Base-by-base conservation (phyloP, 1,140 invertebrate genomes). In the Rhagoletis pomonella region DNA sequence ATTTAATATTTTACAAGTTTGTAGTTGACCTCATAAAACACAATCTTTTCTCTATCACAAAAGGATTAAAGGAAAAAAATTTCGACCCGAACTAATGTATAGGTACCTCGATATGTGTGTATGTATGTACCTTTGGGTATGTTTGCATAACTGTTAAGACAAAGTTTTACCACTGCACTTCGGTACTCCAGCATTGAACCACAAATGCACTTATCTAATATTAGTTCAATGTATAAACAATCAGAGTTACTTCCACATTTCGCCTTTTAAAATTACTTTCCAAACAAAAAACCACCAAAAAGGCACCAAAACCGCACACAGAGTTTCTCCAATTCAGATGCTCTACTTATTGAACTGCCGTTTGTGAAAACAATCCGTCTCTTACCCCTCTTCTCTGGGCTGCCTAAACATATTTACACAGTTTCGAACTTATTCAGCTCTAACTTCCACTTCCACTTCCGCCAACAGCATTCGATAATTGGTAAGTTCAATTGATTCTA, bases 401-500 rank as follows among this genome's bases (percentile, higher is more conserved):
- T 47, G 12, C 14, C 67, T n/a, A 73, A 73, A 73, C 42, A 39
- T 44, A 42, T 55, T 81, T 81, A 55, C 42, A 77, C 69, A 77
- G 12, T 77, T 50, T 4, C 44, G 47, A 81, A 81, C 47, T 81
- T 58, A 10, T 19, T 81, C 47, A 55, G 55, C 73, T 81, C 55
- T n/a, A 55, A 81, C 42, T 81, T 50, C 47, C 73, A 81, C 42
- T 81, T 50, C 47, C 73, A 81, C 47, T 81, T 81, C 44, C 17
- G 73, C 73, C 73, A 81, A 55, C 73, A 81, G 73, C 73, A 81
- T 81, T 55, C 47, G n/a, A 81, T 81, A 81, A 81, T 81, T 81
- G 73, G 47, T 81, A 47, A 81, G 73, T 81, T 81, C 73, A 81
- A 81, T 81, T 81, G 73, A 81, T 81, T 81, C 50, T 81, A 81